Evolutionary conservation across 2,888 invertebrate species (phyloP).

Genomic region (Drosophila paranaensis): DNA sequence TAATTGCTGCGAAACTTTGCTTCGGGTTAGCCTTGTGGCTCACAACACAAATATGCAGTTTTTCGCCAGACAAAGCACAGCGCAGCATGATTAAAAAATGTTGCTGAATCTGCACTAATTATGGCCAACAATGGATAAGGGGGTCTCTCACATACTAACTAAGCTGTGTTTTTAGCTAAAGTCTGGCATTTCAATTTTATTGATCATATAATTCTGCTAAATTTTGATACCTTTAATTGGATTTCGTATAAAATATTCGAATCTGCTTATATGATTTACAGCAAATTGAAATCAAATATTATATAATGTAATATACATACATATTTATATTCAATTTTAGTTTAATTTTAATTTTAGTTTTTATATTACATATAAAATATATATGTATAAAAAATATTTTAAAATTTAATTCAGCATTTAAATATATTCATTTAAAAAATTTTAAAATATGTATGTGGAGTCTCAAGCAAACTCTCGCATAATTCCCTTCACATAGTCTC

Average conservation of each 20-base stretch:
- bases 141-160: background rate
- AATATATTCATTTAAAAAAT: no score
- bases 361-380: no score
- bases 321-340: no score
- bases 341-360: no score
- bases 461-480: background rate
- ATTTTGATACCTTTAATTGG: background rate
- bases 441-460: no score
- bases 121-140: constrained; percentile 23
- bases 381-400: no score
- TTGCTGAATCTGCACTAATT: constrained; percentile 15
- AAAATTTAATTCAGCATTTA: no score
- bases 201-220: background rate
- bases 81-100: constrained; percentile 21
- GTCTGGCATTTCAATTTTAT: background rate
- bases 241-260: background rate
- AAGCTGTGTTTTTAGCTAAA: background rate
- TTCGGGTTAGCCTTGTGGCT: constrained; percentile 47
- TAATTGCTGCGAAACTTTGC: constrained; percentile 68
- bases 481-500: background rate
- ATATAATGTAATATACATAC: background rate
- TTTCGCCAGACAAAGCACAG: constrained; percentile 3
- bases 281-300: no score
- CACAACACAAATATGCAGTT: constrained; percentile 26
- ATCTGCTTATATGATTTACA: background rate